phyloP scores from a whole-genome alignment of 2,113 vertebrate species.

The Seriola rivoliana region DNA sequence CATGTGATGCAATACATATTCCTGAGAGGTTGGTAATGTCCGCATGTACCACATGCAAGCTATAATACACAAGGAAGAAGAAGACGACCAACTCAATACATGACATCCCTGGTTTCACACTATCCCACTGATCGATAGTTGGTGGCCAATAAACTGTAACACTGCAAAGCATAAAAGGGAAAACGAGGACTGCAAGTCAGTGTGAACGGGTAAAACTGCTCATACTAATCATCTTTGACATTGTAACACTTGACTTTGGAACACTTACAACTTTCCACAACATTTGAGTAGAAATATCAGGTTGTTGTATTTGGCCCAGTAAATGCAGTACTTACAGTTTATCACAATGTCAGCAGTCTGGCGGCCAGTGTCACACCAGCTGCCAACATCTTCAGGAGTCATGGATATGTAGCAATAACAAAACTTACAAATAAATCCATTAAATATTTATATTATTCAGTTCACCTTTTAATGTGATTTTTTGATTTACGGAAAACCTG shows the following conservation, averaged over 20 bases:
- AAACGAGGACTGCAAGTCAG: too few relatives aligned
- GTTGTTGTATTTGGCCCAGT: conserved; percentile 45
- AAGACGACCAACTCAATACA: neutral
- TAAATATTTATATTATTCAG: neutral
- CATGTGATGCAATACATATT: neutral
- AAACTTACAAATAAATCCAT: too few relatives aligned
- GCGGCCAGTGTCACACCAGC: conserved; percentile 18
- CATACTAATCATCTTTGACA: neutral
- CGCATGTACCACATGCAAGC: neutral
- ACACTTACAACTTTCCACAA: conserved; percentile 13
- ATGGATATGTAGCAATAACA: too few relatives aligned
- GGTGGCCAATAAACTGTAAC: too few relatives aligned
- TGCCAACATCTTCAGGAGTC: conserved; percentile 47
- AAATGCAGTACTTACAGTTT: neutral
- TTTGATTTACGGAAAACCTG: neutral
- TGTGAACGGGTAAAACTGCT: neutral
- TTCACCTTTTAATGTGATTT: neutral
- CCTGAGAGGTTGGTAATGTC: neutral
- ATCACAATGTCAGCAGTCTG: conserved; percentile 45
- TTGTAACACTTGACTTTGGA: conserved; percentile 16
- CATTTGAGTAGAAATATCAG: conserved; percentile 12
- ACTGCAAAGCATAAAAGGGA: too few relatives aligned
- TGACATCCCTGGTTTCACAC: neutral
- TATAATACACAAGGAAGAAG: neutral
- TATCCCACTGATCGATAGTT: too few relatives aligned